Percentiles rank a stretch among this genome's conserved stretches.
phyloP scores from a whole-genome alignment of 2,888 invertebrate species.

The Tineola bisselliella region DNA sequence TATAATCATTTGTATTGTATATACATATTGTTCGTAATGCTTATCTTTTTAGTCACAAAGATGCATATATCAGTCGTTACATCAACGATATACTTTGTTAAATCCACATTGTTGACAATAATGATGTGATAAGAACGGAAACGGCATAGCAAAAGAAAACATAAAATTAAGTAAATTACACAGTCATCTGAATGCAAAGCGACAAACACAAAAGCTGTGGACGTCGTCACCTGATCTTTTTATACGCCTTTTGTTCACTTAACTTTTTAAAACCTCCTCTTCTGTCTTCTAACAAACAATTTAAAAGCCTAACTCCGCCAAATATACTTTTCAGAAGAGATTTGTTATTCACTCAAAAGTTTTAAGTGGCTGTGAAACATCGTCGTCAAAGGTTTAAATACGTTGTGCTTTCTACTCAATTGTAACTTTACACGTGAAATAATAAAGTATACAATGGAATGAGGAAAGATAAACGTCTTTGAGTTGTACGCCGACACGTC shows the following conservation, averaged over 20 bases:
- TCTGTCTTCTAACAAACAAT: slow-evolving; percentile 52
- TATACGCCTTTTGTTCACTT: slow-evolving; percentile 43
- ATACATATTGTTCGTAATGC: not conserved
- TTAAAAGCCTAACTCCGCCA: slow-evolving; percentile 56
- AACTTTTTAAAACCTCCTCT: slow-evolving; percentile 49
- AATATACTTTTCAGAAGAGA: slow-evolving; percentile 59
- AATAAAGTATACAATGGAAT: slow-evolving; percentile 34
- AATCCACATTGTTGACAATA: not conserved
- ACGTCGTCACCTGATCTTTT: slow-evolving; percentile 31
- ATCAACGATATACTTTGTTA: not conserved
- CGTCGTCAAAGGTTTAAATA: slow-evolving; percentile 58
- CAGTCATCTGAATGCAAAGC: slow-evolving; percentile 11
- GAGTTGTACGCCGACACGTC: slow-evolving; percentile 40
- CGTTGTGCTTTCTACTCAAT: slow-evolving; percentile 28
- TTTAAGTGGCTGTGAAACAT: slow-evolving; percentile 66
- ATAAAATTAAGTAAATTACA: slow-evolving; percentile 14
- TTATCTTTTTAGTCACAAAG: too few species aligned
- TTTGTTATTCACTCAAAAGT: slow-evolving; percentile 66
- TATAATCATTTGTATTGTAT: not conserved
- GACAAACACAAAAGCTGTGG: slow-evolving; percentile 10
- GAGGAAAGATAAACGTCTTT: slow-evolving; percentile 17
- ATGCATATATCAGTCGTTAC: too few species aligned
- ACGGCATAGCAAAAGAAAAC: slow-evolving; percentile 1
- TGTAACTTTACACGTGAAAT: slow-evolving; percentile 25
- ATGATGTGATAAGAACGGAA: slow-evolving; percentile 5